These are phyloP conservation scores for Aramus guarauna DNA, from an alignment of 2,113 vertebrate genomes.

Conservation along the genomic window DNA sequence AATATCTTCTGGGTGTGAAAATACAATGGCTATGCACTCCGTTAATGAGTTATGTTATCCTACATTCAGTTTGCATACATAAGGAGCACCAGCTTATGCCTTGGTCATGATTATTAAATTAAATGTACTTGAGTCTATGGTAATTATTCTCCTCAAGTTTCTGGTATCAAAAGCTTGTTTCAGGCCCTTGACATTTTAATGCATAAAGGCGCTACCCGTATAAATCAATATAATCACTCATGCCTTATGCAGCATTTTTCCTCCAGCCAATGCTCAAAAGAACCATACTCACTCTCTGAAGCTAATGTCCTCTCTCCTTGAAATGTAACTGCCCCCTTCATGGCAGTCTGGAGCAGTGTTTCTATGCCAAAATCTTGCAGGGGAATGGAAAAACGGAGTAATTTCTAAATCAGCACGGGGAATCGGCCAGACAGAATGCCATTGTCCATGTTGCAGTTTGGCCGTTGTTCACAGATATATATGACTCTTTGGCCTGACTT, in stretches of 20 bases:
- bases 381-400: background rate
- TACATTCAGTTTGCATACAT: background rate
- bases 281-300: background rate
- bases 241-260: background rate
- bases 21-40: background rate
- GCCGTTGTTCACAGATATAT: background rate
- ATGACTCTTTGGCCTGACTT: background rate
- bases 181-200: background rate
- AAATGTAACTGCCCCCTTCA: background rate
- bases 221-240: background rate
- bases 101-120: background rate
- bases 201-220: background rate
- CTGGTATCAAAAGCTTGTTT: background rate
- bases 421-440: background rate
- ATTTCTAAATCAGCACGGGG: background rate
- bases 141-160: background rate
- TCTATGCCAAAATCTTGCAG: slow-evolving; percentile 28
- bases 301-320: background rate
- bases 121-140: background rate
- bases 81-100: background rate
- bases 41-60: background rate
- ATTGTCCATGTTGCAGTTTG: background rate
- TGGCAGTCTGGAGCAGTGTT: background rate
- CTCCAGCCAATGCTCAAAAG: background rate
- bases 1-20: background rate